Base-by-base conservation (phyloP, 2,888 invertebrate species). In the Marronus borbonicus region DNA sequence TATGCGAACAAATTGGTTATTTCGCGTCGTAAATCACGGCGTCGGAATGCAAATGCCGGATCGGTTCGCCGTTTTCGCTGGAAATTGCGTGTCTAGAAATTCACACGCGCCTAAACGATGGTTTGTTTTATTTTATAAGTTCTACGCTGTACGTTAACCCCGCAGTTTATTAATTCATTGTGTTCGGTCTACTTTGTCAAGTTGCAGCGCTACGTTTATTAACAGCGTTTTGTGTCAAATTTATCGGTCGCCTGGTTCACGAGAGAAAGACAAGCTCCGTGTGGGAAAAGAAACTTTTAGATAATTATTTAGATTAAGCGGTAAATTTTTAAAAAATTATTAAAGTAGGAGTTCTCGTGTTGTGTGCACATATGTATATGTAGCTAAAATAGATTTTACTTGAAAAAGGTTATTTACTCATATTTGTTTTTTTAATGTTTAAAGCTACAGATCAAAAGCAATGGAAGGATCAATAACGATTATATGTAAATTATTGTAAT, bases 111-210 rank as follows among this genome's bases (percentile, higher is more conserved):
- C 36, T 72, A 58, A 58, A 72, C 39, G 58, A 72, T 39, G 58
- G 10, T 36, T 52, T 39, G 36, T 58, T 20, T 31, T 20, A 58
- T 39, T 36, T 14, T 39, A 20, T 5, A 36, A 36, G 5, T 0
- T 36, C 24, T 36, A 5, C 31, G 17, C 17, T 72, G 72, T 58
- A 72, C 72, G 58, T 72, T 72, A 72, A 72, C 72, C 72, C 72
- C 72, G 58, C 8, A 14, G 12, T 66, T 49, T 72, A 58, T 58
- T 72, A 72, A 72, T 72, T 58, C 72, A 72, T 72, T 72, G 72
- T 72, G 24, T 72, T 72, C 58, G 58, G 72, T 72, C 72, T 72
- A 72, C 58, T 72, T 72, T 72, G 72, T 58, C 58, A 39, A 58
- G 58, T 72, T 72, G 58, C 72, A 39, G 58, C 72, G 58, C 58